Evolutionary conservation across 2,888 invertebrate species (phyloP).

Genomic region (Mamestra brassicae): DNA sequence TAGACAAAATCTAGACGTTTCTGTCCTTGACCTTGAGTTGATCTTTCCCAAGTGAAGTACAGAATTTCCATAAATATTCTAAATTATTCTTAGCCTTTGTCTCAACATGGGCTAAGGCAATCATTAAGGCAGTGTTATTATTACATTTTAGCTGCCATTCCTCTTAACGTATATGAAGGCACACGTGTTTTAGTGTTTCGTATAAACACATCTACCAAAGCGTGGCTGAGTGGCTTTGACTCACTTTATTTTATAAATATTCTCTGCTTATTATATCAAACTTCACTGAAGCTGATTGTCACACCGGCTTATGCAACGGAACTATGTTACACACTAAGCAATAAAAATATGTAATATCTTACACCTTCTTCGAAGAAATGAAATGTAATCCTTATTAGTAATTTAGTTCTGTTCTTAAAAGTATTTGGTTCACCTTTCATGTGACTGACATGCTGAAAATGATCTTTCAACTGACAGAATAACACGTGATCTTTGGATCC

Average conservation of each 20-base stretch:
- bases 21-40: too few species aligned
- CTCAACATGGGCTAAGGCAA: not conserved
- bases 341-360: constrained; percentile 4
- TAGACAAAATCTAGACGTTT: not conserved
- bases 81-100: not conserved
- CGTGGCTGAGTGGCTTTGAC: constrained; percentile 22
- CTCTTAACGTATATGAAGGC: not conserved
- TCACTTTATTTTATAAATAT: constrained; percentile 60
- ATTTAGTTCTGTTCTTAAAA: constrained; percentile 26
- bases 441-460: constrained; percentile 21
- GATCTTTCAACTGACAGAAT: constrained; percentile 13
- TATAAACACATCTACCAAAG: constrained; percentile 35
- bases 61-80: too few species aligned
- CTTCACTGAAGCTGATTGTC: constrained; percentile 33
- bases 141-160: not conserved
- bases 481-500: not conserved
- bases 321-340: constrained; percentile 13
- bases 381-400: not conserved
- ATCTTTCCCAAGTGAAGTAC: too few species aligned
- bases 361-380: constrained; percentile 24
- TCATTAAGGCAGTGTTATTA: too few species aligned
- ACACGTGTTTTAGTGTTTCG: constrained; percentile 11
- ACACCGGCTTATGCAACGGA: constrained; percentile 33
- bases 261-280: constrained; percentile 28
- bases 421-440: constrained; percentile 12